phyloP scores from a whole-genome alignment of 2,888 invertebrate genomes.

The Scelioninae gen. 2 region DNA sequence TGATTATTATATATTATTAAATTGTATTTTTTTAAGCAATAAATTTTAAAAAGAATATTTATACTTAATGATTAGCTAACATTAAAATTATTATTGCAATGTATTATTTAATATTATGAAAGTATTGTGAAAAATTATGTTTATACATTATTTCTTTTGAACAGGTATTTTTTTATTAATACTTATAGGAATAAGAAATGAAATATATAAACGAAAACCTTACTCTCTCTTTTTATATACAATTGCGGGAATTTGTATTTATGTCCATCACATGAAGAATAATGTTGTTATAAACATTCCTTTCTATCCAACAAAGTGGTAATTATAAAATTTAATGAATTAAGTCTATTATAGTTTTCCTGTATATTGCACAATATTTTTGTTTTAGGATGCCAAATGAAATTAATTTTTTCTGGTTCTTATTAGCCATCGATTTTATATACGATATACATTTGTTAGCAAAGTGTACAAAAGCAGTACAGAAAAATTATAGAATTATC shows the following conservation, averaged over 20 bases:
- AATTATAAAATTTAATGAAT: neutral
- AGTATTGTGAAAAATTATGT: no score
- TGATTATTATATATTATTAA: no score
- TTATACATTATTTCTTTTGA: conserved; percentile 64
- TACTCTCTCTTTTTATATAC: conserved; percentile 63
- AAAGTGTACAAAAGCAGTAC: no score
- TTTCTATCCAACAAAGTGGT: conserved; percentile 33
- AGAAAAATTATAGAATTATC: conserved; percentile 38
- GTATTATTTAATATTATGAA: neutral
- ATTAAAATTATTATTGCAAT: no score
- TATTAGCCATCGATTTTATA: conserved; percentile 60
- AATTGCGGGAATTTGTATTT: conserved; percentile 66
- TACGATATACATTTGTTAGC: conserved; percentile 60
- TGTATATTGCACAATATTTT: conserved; percentile 25
- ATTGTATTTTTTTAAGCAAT: no score
- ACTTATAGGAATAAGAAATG: conserved; percentile 62
- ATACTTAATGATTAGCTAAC: no score
- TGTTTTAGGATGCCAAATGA: conserved; percentile 69
- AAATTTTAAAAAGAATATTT: no score
- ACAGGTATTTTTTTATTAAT: conserved; percentile 65
- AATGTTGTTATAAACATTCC: conserved; percentile 64
- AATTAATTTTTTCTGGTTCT: conserved; percentile 70
- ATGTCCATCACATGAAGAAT: conserved; percentile 68
- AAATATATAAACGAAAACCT: conserved; percentile 61
- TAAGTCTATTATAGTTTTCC: neutral